These are phyloP conservation scores for Acropternis orthonyx DNA, from an alignment of 2,797 vertebrate genomes.

Conservation along the genomic window DNA sequence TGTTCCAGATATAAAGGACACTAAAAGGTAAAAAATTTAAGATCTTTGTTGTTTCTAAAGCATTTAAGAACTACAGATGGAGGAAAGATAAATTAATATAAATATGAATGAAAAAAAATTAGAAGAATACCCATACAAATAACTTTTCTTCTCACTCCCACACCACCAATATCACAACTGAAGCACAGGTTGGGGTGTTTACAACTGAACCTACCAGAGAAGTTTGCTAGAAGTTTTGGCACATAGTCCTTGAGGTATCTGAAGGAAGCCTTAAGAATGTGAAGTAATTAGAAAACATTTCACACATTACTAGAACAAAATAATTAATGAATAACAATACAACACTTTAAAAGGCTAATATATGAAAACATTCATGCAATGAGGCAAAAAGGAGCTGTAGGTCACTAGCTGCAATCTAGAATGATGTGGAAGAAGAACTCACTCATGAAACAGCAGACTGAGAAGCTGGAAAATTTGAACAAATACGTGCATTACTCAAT, in stretches of 20 bases:
- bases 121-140: background rate
- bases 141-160: background rate
- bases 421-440: background rate
- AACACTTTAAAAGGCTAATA: background rate
- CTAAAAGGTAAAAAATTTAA: background rate
- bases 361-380: background rate
- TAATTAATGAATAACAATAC: background rate
- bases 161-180: background rate
- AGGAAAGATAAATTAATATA: background rate
- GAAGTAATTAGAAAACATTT: background rate
- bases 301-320: background rate
- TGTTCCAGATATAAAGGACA: background rate
- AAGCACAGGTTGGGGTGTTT: background rate
- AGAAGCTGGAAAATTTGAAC: background rate
- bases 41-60: background rate
- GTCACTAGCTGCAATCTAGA: background rate
- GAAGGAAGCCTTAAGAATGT: background rate
- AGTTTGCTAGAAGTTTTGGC: background rate
- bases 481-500: background rate
- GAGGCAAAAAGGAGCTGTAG: background rate
- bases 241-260: background rate
- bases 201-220: background rate
- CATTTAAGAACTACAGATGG: background rate
- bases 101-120: background rate
- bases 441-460: background rate